A percentile compares a stretch with the other conserved stretches of the same genome.
phyloP scores from a whole-genome alignment of 2,113 vertebrate genomes.

The Mohoua ochrocephala region DNA sequence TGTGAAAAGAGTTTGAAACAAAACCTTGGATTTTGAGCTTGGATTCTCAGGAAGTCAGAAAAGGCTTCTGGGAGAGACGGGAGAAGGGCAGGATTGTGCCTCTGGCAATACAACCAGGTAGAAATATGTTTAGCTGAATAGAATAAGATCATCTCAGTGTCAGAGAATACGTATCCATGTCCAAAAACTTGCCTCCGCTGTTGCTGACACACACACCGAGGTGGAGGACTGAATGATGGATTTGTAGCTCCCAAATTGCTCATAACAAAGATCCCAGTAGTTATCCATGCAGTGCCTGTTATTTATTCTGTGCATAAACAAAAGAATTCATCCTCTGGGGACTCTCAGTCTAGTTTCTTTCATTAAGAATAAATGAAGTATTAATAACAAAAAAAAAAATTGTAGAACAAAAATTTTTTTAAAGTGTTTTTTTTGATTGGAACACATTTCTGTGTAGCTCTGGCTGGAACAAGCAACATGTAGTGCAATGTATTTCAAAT shows the following conservation, averaged over 20 bases:
- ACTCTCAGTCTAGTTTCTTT: conserved; percentile 4
- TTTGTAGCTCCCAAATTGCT: neutral
- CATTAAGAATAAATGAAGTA: conserved; percentile 36
- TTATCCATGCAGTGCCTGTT: neutral
- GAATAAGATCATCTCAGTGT: neutral
- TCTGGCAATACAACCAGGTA: neutral
- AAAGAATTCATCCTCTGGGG: neutral
- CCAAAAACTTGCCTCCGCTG: neutral
- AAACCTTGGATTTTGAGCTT: neutral
- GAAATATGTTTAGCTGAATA: neutral
- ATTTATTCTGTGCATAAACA: conserved; percentile 29
- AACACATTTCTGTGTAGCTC: conserved; percentile 30
- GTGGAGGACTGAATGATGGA: neutral
- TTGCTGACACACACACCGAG: rapidly evolving
- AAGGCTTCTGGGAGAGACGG: neutral
- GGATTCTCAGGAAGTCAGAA: neutral
- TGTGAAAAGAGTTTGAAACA: neutral
- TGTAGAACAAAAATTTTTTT: neutral
- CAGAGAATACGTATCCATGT: neutral
- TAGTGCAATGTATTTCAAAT: conserved; percentile 17
- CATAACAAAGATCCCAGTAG: neutral
- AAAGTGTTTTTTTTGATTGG: neutral
- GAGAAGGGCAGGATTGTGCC: neutral
- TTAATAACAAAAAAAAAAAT: neutral
- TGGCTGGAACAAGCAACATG: conserved; percentile 32